Evolutionary conservation across 2,113 vertebrate species (phyloP).

Genomic region (Boleophthalmus pectinirostris): DNA sequence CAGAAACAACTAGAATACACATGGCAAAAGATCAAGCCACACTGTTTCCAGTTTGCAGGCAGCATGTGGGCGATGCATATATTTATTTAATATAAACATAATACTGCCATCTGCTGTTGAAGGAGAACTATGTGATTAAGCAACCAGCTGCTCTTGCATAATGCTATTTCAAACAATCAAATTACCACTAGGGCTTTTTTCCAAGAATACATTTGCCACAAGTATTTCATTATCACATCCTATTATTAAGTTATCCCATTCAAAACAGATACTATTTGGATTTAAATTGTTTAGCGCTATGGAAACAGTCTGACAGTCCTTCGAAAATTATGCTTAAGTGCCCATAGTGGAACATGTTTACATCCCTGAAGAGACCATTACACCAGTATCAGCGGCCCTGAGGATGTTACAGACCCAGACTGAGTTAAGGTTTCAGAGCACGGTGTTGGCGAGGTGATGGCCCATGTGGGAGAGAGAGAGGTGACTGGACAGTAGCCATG

Average conservation of each 20-base stretch:
- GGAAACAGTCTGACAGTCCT: no score
- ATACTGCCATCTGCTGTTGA: background rate
- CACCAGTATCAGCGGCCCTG: slow-evolving; percentile 36
- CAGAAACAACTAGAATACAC: no score
- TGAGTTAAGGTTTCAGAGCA: slow-evolving; percentile 57
- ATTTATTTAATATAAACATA: no score
- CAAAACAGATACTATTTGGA: no score
- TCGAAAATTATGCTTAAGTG: slow-evolving; percentile 15
- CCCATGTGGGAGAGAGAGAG: slow-evolving; percentile 22
- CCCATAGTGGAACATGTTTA: slow-evolving; percentile 18
- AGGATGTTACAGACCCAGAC: slow-evolving; percentile 38
- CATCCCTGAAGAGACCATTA: slow-evolving; percentile 36
- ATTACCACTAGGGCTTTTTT: background rate
- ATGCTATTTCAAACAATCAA: background rate
- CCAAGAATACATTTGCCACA: background rate
- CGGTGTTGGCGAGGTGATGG: slow-evolving; percentile 34
- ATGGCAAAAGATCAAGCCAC: no score
- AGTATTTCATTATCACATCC: background rate
- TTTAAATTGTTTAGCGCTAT: no score
- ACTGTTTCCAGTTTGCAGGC: no score
- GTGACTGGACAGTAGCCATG: slow-evolving; percentile 63
- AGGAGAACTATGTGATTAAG: background rate
- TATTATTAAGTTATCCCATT: background rate
- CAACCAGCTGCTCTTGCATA: background rate
- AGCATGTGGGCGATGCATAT: no score